These are phyloP conservation scores for Delphinapterus leucas DNA, from an alignment of 2,113 vertebrate genomes.

Conservation along the genomic window DNA sequence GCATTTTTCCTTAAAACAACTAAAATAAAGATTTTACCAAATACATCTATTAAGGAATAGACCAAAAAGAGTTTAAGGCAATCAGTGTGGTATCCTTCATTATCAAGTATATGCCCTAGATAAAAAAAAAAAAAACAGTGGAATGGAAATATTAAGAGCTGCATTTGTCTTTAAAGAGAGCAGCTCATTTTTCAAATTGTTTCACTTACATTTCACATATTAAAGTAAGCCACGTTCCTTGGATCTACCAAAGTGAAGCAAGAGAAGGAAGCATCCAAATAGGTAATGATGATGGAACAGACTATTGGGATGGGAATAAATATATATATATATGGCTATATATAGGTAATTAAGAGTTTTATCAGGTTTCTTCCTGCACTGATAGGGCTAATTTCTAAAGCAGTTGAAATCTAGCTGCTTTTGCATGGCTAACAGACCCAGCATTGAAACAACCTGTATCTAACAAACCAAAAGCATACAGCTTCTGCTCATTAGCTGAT, in stretches of 20 bases:
- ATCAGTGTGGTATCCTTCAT: neutral
- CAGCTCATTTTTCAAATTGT: slow-evolving; percentile 1
- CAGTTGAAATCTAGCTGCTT: neutral
- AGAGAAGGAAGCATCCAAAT: neutral
- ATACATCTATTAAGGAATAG: neutral
- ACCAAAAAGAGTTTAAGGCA: slow-evolving; percentile 7
- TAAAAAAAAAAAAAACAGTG: neutral
- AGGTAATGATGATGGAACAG: neutral
- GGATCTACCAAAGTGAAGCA: neutral
- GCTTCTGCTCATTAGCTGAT: neutral
- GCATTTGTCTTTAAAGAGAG: neutral
- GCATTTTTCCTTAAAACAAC: slow-evolving; percentile 27
- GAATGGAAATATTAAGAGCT: neutral
- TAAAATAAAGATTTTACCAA: slow-evolving; percentile 30
- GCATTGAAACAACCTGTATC: neutral
- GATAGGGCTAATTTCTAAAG: neutral
- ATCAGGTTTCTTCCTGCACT: neutral
- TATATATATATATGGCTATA: neutral
- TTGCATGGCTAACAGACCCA: neutral
- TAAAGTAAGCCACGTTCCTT: neutral
- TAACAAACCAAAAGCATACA: neutral
- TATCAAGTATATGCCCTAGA: neutral
- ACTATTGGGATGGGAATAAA: neutral
- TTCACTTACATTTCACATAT: slow-evolving; percentile 3
- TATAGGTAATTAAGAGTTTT: neutral